Evolutionary conservation across 1,140 invertebrate genomes (phyloP).

Genomic region (Ditylenchus dipsaci): DNA sequence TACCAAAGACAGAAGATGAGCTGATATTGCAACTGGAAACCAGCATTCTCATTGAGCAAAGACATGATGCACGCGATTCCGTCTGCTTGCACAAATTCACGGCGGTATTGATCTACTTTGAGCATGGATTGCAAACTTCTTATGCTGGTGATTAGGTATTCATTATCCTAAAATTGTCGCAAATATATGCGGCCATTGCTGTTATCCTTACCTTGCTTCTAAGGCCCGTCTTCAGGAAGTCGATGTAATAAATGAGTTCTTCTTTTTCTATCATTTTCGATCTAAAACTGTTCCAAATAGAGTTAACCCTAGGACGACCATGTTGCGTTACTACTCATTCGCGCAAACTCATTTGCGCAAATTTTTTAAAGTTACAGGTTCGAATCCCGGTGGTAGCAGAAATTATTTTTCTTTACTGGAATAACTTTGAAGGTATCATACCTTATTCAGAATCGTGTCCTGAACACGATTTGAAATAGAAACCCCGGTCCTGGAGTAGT

Average conservation of each 20-base stretch:
- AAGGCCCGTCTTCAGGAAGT: conserved; percentile 94
- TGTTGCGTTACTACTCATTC: too few relatives aligned
- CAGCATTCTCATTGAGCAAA: conserved; percentile 76
- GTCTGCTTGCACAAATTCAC: conserved; percentile 90
- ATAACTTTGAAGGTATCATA: too few relatives aligned
- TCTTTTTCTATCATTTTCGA: conserved; percentile 84
- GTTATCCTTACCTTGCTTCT: conserved; percentile 70
- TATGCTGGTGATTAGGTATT: conserved; percentile 94
- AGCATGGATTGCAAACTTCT: conserved; percentile 99
- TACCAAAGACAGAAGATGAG: conserved; percentile 88
- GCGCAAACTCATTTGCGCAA: too few relatives aligned
- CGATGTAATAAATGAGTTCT: conserved; percentile 90
- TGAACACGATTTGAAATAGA: too few relatives aligned
- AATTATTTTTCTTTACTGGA: too few relatives aligned
- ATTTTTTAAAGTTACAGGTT: too few relatives aligned
- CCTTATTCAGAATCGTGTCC: too few relatives aligned
- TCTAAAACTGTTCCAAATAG: too few relatives aligned
- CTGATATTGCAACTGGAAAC: conserved; percentile 99
- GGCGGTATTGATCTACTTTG: conserved; percentile 87
- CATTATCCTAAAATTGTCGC: conserved; percentile 74
- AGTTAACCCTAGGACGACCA: too few relatives aligned
- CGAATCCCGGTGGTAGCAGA: too few relatives aligned
- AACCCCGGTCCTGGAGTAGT: too few relatives aligned
- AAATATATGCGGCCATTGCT: background rate
- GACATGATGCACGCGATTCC: conserved; percentile 74